Base-by-base conservation (phyloP, 2,888 invertebrate genomes). In the Agrotis ipsilon region DNA sequence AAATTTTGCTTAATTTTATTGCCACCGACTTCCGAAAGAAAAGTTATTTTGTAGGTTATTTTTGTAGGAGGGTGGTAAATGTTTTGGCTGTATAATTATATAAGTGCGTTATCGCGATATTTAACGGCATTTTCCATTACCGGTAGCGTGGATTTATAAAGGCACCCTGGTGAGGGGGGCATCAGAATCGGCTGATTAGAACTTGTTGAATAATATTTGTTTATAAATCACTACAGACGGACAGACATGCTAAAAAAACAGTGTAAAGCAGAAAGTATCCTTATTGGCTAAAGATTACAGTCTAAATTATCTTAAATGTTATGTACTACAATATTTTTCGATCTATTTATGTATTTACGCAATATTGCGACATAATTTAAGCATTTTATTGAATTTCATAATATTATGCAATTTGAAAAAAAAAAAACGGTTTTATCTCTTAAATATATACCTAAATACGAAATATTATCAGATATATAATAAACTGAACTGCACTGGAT, bases 321-420 rank as follows among this genome's bases (percentile, higher is more conserved):
- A 19, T 4, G 19, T 39, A 3, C 43, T 51, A 14, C 19, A 4
- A 57, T 19, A 57, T 55, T 19, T 18, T 24, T 7, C 16, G 9
- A 2, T 24, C 16, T 9, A 3, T 27, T 9, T 24, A 3, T 1
- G 16, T 16, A 3, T 24, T 60, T 46, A 46, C 46, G 27, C 18
- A 61, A 48, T 27, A 61, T 48, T 48, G 32, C 27, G 48, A 32
- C 27, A 48, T 6, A 61, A 32, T 49, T 32, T 19, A n/a, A 39
- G 39, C 39, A 9, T 39, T 39, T 39, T 39, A 11, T 39, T 39
- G 11, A 11, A 39, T 39, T 61, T 19, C 60, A 24, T 16, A 60
- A 60, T 46, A n/a, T 60, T 60, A n/a, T 60, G 46, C 24, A 60
- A 60, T 57, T 45, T n/a, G n/a, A n/a, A 9, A n/a, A 48, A n/a